These are phyloP conservation scores for Hypolimnas misippus DNA, from an alignment of 2,888 invertebrate genomes.

Conservation along the genomic window DNA sequence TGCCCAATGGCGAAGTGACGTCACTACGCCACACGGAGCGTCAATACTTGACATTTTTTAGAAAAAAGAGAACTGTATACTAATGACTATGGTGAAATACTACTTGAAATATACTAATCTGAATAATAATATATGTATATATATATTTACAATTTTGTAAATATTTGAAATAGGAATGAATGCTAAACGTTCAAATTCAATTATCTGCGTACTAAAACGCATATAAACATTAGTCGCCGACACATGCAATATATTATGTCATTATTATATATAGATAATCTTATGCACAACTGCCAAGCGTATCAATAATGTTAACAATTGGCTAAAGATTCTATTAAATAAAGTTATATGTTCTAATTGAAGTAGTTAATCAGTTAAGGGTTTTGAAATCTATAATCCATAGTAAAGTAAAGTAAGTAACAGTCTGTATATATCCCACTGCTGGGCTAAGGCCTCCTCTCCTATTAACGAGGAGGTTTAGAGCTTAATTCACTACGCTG, in stretches of 20 bases:
- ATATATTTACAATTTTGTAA: not conserved
- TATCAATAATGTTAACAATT: slow-evolving; percentile 18
- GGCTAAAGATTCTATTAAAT: not conserved
- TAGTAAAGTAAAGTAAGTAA: too few relatives aligned
- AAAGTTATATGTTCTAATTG: not conserved
- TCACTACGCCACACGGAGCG: not conserved
- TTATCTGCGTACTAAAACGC: not conserved
- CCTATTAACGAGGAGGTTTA: too few relatives aligned
- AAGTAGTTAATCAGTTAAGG: not conserved
- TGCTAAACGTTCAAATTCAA: not conserved
- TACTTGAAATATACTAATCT: not conserved
- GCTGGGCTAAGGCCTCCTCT: too few relatives aligned
- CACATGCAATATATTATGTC: slow-evolving; percentile 11
- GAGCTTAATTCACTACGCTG: too few relatives aligned
- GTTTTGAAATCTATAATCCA: not conserved
- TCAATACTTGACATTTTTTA: not conserved
- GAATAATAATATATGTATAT: not conserved
- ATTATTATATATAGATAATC: slow-evolving; percentile 18
- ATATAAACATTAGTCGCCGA: not conserved
- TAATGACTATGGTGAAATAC: not conserved
- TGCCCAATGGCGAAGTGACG: slow-evolving; percentile 23
- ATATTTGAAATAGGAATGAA: not conserved
- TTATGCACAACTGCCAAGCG: slow-evolving; percentile 19
- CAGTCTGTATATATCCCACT: too few relatives aligned
- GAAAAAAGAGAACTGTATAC: not conserved